Conservation (phyloP, 2,888 invertebrate species). For the Polyploca ridens region DNA sequence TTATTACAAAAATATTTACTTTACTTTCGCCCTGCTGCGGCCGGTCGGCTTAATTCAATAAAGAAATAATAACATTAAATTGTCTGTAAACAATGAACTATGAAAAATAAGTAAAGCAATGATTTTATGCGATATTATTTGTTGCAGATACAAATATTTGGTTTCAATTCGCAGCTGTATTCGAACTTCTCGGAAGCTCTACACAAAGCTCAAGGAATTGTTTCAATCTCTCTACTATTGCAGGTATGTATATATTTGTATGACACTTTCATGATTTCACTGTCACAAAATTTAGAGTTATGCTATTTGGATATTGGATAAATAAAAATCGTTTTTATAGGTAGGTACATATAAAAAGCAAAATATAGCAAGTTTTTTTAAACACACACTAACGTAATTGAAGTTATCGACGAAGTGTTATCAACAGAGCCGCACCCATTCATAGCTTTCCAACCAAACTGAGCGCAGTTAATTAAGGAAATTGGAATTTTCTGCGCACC, state of each 20-base stretch:
- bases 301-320: too few species aligned
- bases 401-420: conserved; percentile 70
- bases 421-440: conserved; percentile 73
- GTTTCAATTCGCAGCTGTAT: conserved; percentile 98
- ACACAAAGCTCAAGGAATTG: conserved; percentile 97
- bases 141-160: conserved; percentile 98
- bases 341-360: not conserved
- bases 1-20: too few species aligned
- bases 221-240: conserved; percentile 96
- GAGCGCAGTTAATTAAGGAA: conserved; percentile 81
- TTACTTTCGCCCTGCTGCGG: too few species aligned
- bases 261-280: not conserved
- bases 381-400: conserved; percentile 63
- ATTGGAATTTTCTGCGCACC: conserved; percentile 81
- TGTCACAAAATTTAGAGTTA: too few species aligned
- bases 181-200: conserved; percentile 98
- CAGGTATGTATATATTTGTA: conserved; percentile 88
- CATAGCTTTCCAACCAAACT: conserved; percentile 69
- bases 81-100: not conserved
- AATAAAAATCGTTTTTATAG: too few species aligned
- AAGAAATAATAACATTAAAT: not conserved
- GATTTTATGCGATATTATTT: conserved; percentile 40
- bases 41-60: too few species aligned
- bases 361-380: not conserved
- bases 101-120: not conserved